Evolutionary conservation across 2,113 vertebrate genomes (phyloP), one percentile per base, ranked within the genome.

Genomic region (Otocyon megalotis): DNA sequence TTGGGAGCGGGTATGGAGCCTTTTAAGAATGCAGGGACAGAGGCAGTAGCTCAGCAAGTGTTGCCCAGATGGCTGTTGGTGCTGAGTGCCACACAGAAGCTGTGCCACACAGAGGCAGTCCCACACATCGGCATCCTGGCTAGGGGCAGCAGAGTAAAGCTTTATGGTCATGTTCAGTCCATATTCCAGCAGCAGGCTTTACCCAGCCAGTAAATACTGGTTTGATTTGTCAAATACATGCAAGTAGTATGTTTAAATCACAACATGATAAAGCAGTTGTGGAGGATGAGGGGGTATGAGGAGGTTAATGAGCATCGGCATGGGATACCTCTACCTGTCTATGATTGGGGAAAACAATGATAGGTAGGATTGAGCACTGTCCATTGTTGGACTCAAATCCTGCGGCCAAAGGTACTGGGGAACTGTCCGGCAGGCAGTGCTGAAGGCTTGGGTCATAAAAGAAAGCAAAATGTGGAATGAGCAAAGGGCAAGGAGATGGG

Each of bases 391-490:
- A 50, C 10, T n/a, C 1, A 0, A 32, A 17, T 7, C 17, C 13
- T 16, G 22, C 22, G 53, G 26, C 17, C 12, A 17, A 43, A 5
- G 53, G 14, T 14, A 8, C 30, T 16, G 19, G 74, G 72, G 94
- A 90, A 76, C 81, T 95, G 81, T 96, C 87, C 93, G 50, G 7
- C 14, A 2, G 0, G 16, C 15, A 67, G 82, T 74, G 91, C 96
- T 97, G 93, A 96, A 96, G 56, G 8, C 48, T 7, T 26, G 20
- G n/a, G n/a, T 69, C 26, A 8, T 0, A 12, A 14, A 72, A 90
- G 90, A 58, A 88, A 56, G 53, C 83, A 53, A 58, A 56, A 30
- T 5, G 30, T 62, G 22, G 13, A 2, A 32, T 24, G 67, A 86
- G 58, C 60, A 63, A 63, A 50, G 50, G 71, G 54, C 32, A 32